Evolutionary conservation across 2,888 invertebrate genomes (phyloP), one percentile per base, ranked within the genome.

Genomic region (Pristionchus entomophagus): DNA sequence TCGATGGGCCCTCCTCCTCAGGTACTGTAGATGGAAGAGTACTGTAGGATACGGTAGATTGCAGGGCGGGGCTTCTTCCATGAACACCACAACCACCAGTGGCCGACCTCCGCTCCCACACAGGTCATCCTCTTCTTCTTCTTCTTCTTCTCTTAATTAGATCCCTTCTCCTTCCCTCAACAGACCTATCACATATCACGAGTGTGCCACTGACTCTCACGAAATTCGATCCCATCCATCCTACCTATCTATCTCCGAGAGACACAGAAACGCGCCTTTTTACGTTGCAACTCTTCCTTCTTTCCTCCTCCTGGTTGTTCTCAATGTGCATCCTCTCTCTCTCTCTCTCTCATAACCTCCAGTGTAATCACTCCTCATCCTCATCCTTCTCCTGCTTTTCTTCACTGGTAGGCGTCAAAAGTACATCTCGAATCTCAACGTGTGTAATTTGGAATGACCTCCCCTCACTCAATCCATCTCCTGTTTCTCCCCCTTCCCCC

Each of bases 51-150:
- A 65, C 65, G 2, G 65, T 35, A 32, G 62, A 17, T 78, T 51
- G n/a, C 84, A 53, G 62, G 51, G 51, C n/a, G n/a, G n/a, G n/a
- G n/a, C n/a, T 62, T 73, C 86, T 91, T 91, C 88, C 87, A 88
- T 89, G 90, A 90, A 88, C 91, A 91, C 88, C 90, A 91, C 90
- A 90, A 89, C 88, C 91, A 91, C 89, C 88, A 89, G 88, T 91
- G 91, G 91, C 91, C 91, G 89, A 87, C 91, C 90, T 86, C 90
- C 89, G 89, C 90, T 90, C 90, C 91, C 88, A 81, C 85, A 87
- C 88, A 91, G 90, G 91, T 91, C 65, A 32, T 49, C 32, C n/a
- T n/a, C n/a, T n/a, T 38, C 45, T 19, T 2, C 3, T 2, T 80
- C 8, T n/a, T n/a, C n/a, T 6, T 35, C 29, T 5, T 65, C 65